Base-by-base conservation (phyloP, 2,113 vertebrate species). In the Octodon degus region DNA sequence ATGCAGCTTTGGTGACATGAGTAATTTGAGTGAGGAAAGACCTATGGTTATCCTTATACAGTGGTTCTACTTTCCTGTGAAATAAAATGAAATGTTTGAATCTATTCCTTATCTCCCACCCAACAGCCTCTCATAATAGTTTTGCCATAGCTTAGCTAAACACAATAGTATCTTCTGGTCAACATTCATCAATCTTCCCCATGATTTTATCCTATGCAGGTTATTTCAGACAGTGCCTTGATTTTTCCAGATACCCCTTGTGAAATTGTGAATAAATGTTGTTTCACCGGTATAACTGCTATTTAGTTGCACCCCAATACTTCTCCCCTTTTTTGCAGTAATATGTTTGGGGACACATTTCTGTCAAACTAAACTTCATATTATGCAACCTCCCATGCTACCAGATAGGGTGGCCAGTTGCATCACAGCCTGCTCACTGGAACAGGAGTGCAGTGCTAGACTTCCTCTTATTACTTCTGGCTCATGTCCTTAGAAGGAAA, bases 31-130 rank as follows among this genome's bases (percentile, higher is more conserved):
- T 43, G 6, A 32, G 47, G 25, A n/a, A 37, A 84, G 37, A 55
- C 87, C 63, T 90, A 37, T 50, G 7, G 8, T 62, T 83, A 70
- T 58, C 53, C 67, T 17, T 72, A 34, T 1, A 40, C 5, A 27
- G 24, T 63, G 32, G 43, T 67, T 89, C 50, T 91, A 65, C 27
- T 84, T 93, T 85, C 93, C 89, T 77, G 27, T 91, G 50, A 86
- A 86, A 60, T 65, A 63, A 74, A 89, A 86, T 24, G n/a, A 7
- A 55, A 2, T 63, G 43, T 47, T 30, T 60, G 43, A 92, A 65
- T 40, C 62, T 32, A 8, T 34, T 32, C n/a, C 50, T 79, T 50
- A 24, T 32, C 13, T 11, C 47, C 87, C 50, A 50, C 47, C 32
- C 34, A 82, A 60, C 30, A 74, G 7, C 6, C 37, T 94, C 37